Conservation (phyloP, 2,888 invertebrate genomes). For the Orthonychiurus folsomi region DNA sequence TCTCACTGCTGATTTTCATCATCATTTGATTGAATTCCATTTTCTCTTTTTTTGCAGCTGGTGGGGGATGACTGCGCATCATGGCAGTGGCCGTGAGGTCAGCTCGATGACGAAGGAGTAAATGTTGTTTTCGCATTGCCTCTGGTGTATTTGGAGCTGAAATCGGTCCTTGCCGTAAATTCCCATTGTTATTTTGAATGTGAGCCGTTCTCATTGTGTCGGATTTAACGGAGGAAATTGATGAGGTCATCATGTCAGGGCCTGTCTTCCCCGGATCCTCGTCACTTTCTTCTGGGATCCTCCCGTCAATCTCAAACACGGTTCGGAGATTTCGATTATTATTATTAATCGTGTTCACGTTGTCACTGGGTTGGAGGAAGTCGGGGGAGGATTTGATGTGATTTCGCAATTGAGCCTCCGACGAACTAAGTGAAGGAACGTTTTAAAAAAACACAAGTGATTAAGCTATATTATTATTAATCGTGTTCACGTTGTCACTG, state of each 20-base stretch:
- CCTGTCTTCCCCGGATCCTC: neutral
- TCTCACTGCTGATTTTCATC: conserved; percentile 31
- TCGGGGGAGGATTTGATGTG: too few relatives aligned
- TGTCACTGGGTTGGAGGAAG: too few relatives aligned
- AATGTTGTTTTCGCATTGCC: conserved; percentile 34
- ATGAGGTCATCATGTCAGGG: neutral
- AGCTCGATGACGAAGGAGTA: conserved; percentile 28
- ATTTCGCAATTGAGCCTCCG: neutral
- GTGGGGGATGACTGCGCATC: conserved; percentile 15
- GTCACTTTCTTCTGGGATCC: neutral
- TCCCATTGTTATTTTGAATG: conserved; percentile 26
- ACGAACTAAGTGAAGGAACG: too few relatives aligned
- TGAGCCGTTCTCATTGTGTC: neutral
- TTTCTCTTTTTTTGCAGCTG: conserved; percentile 30
- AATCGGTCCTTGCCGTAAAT: conserved; percentile 28
- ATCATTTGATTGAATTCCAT: conserved; percentile 40
- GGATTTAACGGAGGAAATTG: neutral
- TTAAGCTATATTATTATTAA: too few relatives aligned
- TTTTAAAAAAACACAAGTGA: too few relatives aligned
- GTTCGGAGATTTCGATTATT: neutral
- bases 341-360: neutral
- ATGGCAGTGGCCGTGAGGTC: conserved; percentile 18
- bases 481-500: neutral
- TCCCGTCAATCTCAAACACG: neutral
- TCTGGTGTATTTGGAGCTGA: conserved; percentile 40